Percentiles rank a stretch among this genome's conserved stretches.
These are phyloP conservation scores for Omphaloscelis lunosa DNA, from an alignment of 2,888 invertebrate species.

Conservation along the genomic window DNA sequence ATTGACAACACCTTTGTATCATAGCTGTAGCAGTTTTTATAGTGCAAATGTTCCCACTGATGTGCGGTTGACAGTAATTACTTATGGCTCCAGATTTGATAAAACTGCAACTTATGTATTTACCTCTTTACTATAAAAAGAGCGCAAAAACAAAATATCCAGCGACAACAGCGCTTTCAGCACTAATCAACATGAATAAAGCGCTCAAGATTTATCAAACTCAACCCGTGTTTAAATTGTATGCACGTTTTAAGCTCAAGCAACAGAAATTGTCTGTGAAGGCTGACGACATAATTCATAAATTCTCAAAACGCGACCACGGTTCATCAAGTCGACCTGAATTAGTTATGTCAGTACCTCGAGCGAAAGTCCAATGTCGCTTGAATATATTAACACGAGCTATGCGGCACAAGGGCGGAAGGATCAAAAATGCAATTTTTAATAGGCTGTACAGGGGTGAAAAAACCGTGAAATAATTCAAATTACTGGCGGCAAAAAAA, in stretches of 20 bases:
- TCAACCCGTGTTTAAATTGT: slow-evolving; percentile 65
- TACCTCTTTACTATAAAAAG: not conserved
- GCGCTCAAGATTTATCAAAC: slow-evolving; percentile 61
- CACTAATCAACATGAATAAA: slow-evolving; percentile 51
- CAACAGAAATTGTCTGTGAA: slow-evolving; percentile 68
- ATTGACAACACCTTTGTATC: not conserved
- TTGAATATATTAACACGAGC: slow-evolving; percentile 64
- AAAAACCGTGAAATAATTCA: not conserved
- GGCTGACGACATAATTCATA: slow-evolving; percentile 74
- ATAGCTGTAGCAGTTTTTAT: not conserved
- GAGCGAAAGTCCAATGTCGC: slow-evolving; percentile 65
- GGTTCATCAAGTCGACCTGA: slow-evolving; percentile 73
- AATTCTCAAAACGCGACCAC: slow-evolving; percentile 70
- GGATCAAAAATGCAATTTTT: slow-evolving; percentile 41
- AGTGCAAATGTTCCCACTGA: not conserved
- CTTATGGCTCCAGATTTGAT: not conserved
- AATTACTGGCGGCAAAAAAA: not conserved
- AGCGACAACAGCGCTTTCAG: slow-evolving; percentile 25
- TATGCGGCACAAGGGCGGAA: slow-evolving; percentile 29
- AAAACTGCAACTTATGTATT: not conserved
- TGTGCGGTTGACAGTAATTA: not conserved
- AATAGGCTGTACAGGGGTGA: not conserved
- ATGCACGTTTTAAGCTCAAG: slow-evolving; percentile 63
- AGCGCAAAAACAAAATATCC: not conserved
- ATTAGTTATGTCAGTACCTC: slow-evolving; percentile 70